These are phyloP conservation scores for Columba guinea DNA, from an alignment of 2,797 vertebrate species.

Conservation along the genomic window DNA sequence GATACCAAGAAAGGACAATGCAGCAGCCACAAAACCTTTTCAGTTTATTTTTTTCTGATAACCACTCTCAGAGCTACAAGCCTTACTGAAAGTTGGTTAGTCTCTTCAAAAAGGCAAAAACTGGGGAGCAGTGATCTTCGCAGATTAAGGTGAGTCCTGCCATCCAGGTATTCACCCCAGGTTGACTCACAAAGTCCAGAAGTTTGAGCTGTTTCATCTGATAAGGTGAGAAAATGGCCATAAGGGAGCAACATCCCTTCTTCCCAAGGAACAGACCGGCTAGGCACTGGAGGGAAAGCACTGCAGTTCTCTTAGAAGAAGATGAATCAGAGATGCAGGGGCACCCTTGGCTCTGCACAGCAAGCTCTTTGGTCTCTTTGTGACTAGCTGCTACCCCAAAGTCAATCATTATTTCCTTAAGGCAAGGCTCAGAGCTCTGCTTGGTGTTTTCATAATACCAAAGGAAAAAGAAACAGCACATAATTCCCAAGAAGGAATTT, in stretches of 20 bases:
- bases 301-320: not conserved
- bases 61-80: not conserved
- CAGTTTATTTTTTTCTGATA: not conserved
- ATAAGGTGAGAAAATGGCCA: not conserved
- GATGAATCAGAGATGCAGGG: not conserved
- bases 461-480: not conserved
- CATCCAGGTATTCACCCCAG: not conserved
- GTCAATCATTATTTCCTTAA: not conserved
- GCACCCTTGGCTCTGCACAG: not conserved
- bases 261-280: not conserved
- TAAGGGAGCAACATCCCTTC: not conserved
- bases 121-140: not conserved
- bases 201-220: not conserved
- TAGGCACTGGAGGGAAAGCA: not conserved
- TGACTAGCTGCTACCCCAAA: not conserved
- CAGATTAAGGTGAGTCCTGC: not conserved
- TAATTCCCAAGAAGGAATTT: not conserved
- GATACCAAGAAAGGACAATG: not conserved
- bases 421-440: not conserved
- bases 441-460: not conserved
- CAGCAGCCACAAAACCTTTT: not conserved
- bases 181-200: not conserved
- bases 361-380: not conserved
- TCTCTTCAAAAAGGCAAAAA: not conserved
- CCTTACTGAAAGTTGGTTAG: not conserved